These are phyloP conservation scores for Mobula birostris DNA, from an alignment of 2,113 vertebrate genomes.

Conservation along the genomic window DNA sequence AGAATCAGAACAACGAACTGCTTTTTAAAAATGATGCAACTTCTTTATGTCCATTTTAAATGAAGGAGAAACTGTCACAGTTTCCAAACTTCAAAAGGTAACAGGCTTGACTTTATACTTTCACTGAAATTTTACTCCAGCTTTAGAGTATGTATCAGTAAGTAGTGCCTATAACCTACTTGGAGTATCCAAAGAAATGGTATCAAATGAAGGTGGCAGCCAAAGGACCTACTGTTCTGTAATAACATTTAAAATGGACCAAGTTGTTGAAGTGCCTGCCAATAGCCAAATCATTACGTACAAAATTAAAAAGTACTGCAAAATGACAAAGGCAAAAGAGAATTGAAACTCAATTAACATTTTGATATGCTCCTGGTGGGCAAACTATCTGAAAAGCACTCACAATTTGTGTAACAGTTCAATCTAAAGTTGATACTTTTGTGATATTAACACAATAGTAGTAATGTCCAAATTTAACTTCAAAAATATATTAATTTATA, in stretches of 20 bases:
- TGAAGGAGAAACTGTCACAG: neutral
- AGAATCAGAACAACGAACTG: neutral
- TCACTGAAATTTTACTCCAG: neutral
- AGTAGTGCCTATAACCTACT: neutral
- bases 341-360: neutral
- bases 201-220: neutral
- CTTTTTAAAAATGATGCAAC: neutral
- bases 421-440: neutral
- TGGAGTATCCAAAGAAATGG: neutral
- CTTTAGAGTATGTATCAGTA: neutral
- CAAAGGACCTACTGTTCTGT: neutral
- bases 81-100: neutral
- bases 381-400: neutral
- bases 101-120: neutral
- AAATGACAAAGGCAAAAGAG: neutral
- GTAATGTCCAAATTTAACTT: neutral
- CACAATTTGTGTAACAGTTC: neutral
- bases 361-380: neutral
- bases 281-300: neutral
- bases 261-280: no score
- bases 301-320: neutral
- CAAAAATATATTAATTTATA: slow-evolving; percentile 37
- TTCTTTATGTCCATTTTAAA: neutral
- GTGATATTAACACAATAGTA: neutral
- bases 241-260: neutral